phyloP scores from a whole-genome alignment of 1,140 invertebrate species.

The Trichonephila inaurata region DNA sequence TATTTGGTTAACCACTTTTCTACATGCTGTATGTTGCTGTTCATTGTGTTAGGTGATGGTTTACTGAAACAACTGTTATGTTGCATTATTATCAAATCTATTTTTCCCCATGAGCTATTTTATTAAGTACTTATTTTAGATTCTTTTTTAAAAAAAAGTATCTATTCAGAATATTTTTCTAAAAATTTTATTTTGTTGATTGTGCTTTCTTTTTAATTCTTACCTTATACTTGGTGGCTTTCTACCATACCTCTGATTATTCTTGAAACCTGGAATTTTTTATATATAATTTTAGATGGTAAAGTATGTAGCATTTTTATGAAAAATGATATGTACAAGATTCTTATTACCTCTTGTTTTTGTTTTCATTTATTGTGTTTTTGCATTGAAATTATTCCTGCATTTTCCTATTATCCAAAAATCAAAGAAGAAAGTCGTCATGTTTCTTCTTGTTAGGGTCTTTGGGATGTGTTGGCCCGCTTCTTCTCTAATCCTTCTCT shows the following conservation, averaged over 20 bases:
- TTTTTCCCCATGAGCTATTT: background rate
- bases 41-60: background rate
- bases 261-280: slow-evolving; percentile 28
- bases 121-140: background rate
- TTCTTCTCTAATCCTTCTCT: slow-evolving; percentile 47
- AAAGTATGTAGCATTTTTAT: slow-evolving; percentile 72
- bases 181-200: background rate
- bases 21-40: background rate
- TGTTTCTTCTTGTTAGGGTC: slow-evolving; percentile 75
- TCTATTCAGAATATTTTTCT: background rate
- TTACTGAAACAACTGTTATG: background rate
- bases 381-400: slow-evolving; percentile 66
- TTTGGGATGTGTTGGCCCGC: slow-evolving; percentile 72
- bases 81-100: background rate
- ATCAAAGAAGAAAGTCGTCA: slow-evolving; percentile 67
- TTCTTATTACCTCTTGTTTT: slow-evolving; percentile 59
- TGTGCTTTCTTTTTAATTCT: slow-evolving; percentile 10
- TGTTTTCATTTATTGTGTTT: slow-evolving; percentile 26
- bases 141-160: background rate
- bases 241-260: background rate
- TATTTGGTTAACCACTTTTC: background rate
- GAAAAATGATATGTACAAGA: slow-evolving; percentile 58
- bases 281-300: slow-evolving; percentile 19
- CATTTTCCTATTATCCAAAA: slow-evolving; percentile 70
- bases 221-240: slow-evolving; percentile 24